phyloP scores from a whole-genome alignment of 2,888 invertebrate genomes.

The Parascotia fuliginaria region DNA sequence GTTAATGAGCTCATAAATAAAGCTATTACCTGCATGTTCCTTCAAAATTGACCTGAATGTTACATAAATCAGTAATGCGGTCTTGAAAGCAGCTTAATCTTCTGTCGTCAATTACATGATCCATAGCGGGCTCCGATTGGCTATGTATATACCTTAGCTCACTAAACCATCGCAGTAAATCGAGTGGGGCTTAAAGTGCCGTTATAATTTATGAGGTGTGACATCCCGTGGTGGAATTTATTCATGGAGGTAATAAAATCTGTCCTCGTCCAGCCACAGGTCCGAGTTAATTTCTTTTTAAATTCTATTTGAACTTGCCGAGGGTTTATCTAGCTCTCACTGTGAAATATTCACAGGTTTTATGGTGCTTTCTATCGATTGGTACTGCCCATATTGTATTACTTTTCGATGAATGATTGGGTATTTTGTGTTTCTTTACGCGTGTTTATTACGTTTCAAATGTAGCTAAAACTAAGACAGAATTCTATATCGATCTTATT shows the following conservation, averaged over 20 bases:
- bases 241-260: slow-evolving; percentile 83
- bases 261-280: slow-evolving; percentile 65
- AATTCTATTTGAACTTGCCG: slow-evolving; percentile 44
- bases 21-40: too few species aligned
- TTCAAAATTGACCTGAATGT: too few species aligned
- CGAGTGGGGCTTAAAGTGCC: slow-evolving; percentile 63
- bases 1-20: too few species aligned
- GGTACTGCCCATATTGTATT: too few species aligned
- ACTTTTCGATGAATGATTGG: background rate
- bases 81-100: background rate
- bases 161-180: slow-evolving; percentile 61
- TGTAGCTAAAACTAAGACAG: too few species aligned
- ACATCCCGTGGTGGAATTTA: slow-evolving; percentile 72
- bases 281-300: slow-evolving; percentile 69
- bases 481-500: too few species aligned
- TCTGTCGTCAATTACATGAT: slow-evolving; percentile 39
- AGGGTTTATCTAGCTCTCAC: slow-evolving; percentile 12
- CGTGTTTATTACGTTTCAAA: too few species aligned
- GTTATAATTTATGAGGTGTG: slow-evolving; percentile 73
- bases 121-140: slow-evolving; percentile 50
- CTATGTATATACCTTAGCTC: slow-evolving; percentile 50
- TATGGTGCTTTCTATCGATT: slow-evolving; percentile 3
- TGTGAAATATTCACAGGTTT: slow-evolving; percentile 18
- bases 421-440: too few species aligned
- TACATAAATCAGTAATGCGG: too few species aligned